A percentile compares a stretch with the other conserved stretches of the same genome.
Conservation (phyloP, 2,113 vertebrate genomes). For the Oreochromis niloticus region DNA sequence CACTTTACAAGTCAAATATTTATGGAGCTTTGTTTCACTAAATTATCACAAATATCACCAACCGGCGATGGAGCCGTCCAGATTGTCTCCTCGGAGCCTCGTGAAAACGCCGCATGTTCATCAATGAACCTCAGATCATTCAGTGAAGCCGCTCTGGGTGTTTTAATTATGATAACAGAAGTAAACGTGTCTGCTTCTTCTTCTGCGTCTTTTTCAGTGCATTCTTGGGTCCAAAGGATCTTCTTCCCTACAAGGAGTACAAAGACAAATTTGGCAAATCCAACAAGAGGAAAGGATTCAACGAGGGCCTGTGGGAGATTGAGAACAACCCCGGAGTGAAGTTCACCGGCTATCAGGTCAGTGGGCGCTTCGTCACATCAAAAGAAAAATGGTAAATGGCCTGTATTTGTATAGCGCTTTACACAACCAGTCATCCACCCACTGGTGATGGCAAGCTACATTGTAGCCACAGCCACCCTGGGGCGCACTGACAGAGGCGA, state of each 20-base stretch:
- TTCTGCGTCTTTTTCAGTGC: slow-evolving; percentile 70
- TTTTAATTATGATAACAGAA: not conserved
- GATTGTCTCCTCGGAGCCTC: too few species aligned
- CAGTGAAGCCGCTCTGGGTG: too few species aligned
- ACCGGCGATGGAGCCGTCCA: not conserved
- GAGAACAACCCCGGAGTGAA: slow-evolving; percentile 98
- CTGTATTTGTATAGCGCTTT: too few species aligned
- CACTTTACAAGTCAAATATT: not conserved
- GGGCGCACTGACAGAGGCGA: too few species aligned
- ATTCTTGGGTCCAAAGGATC: slow-evolving; percentile 93
- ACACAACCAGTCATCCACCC: too few species aligned
- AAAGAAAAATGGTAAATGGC: not conserved
- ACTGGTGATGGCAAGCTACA: too few species aligned
- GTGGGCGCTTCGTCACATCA: not conserved
- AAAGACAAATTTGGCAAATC: slow-evolving; percentile 99
- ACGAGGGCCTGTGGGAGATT: slow-evolving; percentile 98
- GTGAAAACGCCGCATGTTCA: fast-evolving
- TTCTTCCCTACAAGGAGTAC: slow-evolving; percentile 96
- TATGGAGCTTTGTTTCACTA: not conserved
- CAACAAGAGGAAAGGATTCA: slow-evolving; percentile 98
- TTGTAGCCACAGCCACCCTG: too few species aligned
- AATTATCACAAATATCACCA: not conserved
- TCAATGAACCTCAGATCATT: not conserved
- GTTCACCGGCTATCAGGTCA: slow-evolving; percentile 94
- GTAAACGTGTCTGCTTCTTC: not conserved